Percentiles rank a stretch among this genome's conserved stretches.
Evolutionary conservation across 2,888 invertebrate species (phyloP).

Genomic region (Ophion slaviceki): DNA sequence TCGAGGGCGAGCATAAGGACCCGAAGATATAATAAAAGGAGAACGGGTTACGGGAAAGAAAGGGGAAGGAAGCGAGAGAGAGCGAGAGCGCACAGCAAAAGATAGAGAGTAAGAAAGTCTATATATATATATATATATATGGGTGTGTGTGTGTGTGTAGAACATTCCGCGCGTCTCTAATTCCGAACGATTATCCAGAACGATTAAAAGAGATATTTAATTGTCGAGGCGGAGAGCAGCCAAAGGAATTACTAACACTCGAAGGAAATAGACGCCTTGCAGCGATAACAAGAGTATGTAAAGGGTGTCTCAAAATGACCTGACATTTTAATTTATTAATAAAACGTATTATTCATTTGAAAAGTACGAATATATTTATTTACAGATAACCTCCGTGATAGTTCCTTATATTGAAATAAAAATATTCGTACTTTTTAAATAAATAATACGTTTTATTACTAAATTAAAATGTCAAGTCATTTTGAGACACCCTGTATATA

Average conservation of each 20-base stretch:
- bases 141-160: neutral
- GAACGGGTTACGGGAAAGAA: conserved; percentile 21
- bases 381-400: too few relatives aligned
- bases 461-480: too few relatives aligned
- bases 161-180: conserved; percentile 74
- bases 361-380: neutral
- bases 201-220: conserved; percentile 82
- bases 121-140: too few relatives aligned
- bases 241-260: conserved; percentile 33
- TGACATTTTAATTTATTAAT: too few relatives aligned
- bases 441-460: too few relatives aligned
- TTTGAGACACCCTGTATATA: too few relatives aligned
- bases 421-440: too few relatives aligned
- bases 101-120: too few relatives aligned
- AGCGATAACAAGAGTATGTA: conserved; percentile 47
- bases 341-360: too few relatives aligned
- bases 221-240: conserved; percentile 71
- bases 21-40: conserved; percentile 24
- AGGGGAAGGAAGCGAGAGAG: neutral
- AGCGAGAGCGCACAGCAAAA: neutral
- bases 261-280: conserved; percentile 44
- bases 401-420: too few relatives aligned
- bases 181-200: conserved; percentile 79
- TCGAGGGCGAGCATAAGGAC: conserved; percentile 50
- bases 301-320: neutral